A percentile compares a stretch with the other conserved stretches of the same genome.
Conservation (phyloP, 23 tunicate genomes). For the Ascidia mentula region DNA sequence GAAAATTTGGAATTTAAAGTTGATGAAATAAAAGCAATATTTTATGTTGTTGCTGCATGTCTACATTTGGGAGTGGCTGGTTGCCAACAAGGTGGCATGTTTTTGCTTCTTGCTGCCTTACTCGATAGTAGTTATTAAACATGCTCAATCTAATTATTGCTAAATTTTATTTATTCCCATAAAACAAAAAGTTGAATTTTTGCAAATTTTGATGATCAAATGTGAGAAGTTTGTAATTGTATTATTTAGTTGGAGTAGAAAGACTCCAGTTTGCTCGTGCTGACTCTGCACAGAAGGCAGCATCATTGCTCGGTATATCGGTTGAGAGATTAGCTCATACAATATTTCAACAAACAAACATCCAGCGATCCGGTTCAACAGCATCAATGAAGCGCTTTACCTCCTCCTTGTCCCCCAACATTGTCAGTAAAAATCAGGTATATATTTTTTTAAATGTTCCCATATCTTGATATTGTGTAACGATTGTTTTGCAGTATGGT, state of each 20-base stretch:
- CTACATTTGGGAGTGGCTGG: constrained; percentile 86
- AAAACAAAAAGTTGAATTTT: background rate
- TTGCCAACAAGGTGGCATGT: constrained; percentile 72
- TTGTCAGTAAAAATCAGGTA: background rate
- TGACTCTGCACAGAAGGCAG: constrained; percentile 96
- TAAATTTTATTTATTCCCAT: too few species aligned
- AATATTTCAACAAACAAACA: constrained; percentile 50
- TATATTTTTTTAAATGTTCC: background rate
- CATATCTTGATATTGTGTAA: background rate
- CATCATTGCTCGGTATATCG: constrained; percentile 84
- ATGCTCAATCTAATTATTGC: too few species aligned
- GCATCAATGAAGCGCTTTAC: constrained; percentile 56
- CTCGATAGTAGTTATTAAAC: too few species aligned
- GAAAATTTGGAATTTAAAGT: constrained; percentile 31
- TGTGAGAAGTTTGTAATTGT: too few species aligned
- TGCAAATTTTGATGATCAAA: too few species aligned
- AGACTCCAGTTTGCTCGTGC: constrained; percentile 70
- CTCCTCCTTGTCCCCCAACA: constrained; percentile 17
- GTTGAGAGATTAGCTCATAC: constrained; percentile 45
- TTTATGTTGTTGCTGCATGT: constrained; percentile 69
- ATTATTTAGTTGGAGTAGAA: constrained; percentile 30
- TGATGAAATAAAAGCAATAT: constrained; percentile 55
- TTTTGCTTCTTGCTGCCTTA: too few species aligned
- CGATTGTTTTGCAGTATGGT: background rate
- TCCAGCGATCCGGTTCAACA: constrained; percentile 27